A percentile compares a stretch with the other conserved stretches of the same genome.
These are phyloP conservation scores for Sarcophaga bullata DNA, from an alignment of 1,140 invertebrate genomes.

Conservation along the genomic window DNA sequence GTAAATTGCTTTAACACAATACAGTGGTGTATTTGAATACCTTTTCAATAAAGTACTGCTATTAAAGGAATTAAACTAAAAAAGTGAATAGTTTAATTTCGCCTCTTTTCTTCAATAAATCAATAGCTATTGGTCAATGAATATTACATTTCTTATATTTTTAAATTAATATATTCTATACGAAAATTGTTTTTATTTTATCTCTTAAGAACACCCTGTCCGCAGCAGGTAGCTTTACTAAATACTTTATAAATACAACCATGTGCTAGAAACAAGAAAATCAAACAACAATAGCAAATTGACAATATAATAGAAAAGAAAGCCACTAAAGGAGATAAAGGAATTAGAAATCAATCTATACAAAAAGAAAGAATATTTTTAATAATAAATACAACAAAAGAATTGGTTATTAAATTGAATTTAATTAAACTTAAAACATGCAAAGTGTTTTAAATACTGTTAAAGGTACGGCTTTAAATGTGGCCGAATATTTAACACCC, in stretches of 20 bases:
- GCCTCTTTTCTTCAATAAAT: too few relatives aligned
- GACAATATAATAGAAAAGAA: slow-evolving; percentile 1
- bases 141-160: too few relatives aligned
- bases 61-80: too few relatives aligned
- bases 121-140: too few relatives aligned
- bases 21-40: neutral
- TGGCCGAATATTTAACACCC: slow-evolving; percentile 96
- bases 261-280: neutral
- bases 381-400: neutral
- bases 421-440: slow-evolving; percentile 67
- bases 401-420: neutral
- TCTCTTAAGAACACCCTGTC: neutral
- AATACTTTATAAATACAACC: neutral
- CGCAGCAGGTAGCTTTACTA: neutral
- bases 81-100: too few relatives aligned
- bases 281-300: neutral
- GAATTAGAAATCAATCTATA: slow-evolving; percentile 11
- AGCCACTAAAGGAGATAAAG: neutral
- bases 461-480: slow-evolving; percentile 92
- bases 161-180: neutral
- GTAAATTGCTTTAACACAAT: neutral
- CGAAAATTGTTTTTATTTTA: neutral
- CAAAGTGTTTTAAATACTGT: slow-evolving; percentile 95
- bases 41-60: neutral
- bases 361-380: slow-evolving; percentile 7